Conservation (phyloP, 1,140 invertebrate species). For the Anagrus nilaparvatae region DNA sequence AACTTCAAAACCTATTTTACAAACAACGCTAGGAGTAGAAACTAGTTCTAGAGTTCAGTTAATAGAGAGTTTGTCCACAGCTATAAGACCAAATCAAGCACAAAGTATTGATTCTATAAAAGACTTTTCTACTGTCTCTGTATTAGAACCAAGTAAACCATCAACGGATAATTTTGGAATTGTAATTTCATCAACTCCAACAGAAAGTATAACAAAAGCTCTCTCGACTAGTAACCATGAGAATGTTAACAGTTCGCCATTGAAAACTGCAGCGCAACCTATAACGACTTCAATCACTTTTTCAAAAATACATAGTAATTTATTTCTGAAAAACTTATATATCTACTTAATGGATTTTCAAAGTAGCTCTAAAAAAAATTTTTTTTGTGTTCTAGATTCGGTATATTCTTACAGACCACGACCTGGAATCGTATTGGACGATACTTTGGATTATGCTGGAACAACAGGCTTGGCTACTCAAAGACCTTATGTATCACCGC, state of each 20-base stretch:
- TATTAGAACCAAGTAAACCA: conserved; percentile 30
- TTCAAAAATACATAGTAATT: conserved; percentile 20
- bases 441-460: conserved; percentile 45
- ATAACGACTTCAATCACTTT: conserved; percentile 19
- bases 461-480: conserved; percentile 36
- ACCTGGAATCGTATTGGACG: conserved; percentile 72
- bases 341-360: background rate
- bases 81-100: conserved; percentile 18
- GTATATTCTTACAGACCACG: conserved; percentile 53
- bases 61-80: conserved; percentile 30
- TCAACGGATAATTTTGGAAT: conserved; percentile 14
- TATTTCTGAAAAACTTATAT: background rate
- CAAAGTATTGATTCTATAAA: conserved; percentile 22
- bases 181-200: conserved; percentile 26
- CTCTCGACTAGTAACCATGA: conserved; percentile 20
- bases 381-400: conserved; percentile 15
- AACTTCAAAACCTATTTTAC: conserved; percentile 19
- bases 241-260: conserved; percentile 15
- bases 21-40: conserved; percentile 33
- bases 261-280: conserved; percentile 17
- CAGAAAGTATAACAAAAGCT: conserved; percentile 28
- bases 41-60: conserved; percentile 36
- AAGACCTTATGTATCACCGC: conserved; percentile 34
- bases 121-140: conserved; percentile 2
- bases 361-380: background rate